Evolutionary conservation across 2,113 vertebrate genomes (phyloP).

Genomic region (Chaetops frenatus): DNA sequence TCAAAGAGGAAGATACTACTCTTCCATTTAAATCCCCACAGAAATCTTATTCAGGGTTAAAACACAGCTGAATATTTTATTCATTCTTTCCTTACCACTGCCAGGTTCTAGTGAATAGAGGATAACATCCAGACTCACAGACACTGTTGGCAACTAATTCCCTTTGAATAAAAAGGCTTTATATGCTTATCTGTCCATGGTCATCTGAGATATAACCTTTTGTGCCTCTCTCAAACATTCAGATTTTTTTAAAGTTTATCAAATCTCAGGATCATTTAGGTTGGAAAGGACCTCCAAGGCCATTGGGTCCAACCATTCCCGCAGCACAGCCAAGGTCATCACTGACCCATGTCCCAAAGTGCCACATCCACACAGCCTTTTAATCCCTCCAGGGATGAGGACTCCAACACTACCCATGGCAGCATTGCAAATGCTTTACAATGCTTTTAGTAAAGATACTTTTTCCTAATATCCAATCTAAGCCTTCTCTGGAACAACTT

Average conservation of each 20-base stretch:
- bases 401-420: too few species aligned
- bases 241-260: not conserved
- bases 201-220: not conserved
- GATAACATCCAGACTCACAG: not conserved
- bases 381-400: not conserved
- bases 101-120: rapidly evolving
- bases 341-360: rapidly evolving
- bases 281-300: not conserved
- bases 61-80: not conserved
- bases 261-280: not conserved
- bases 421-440: not conserved
- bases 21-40: not conserved
- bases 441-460: not conserved
- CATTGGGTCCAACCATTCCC: rapidly evolving
- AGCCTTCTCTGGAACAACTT: not conserved
- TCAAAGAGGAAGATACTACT: not conserved
- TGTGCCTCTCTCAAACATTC: not conserved
- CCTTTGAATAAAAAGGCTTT: not conserved
- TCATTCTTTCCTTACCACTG: not conserved
- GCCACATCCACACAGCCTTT: rapidly evolving
- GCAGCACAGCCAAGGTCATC: not conserved
- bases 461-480: not conserved
- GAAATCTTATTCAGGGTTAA: not conserved
- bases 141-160: rapidly evolving
- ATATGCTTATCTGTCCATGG: not conserved